Conservation (phyloP, 2,888 invertebrate species). For the Spicauda simplicius region DNA sequence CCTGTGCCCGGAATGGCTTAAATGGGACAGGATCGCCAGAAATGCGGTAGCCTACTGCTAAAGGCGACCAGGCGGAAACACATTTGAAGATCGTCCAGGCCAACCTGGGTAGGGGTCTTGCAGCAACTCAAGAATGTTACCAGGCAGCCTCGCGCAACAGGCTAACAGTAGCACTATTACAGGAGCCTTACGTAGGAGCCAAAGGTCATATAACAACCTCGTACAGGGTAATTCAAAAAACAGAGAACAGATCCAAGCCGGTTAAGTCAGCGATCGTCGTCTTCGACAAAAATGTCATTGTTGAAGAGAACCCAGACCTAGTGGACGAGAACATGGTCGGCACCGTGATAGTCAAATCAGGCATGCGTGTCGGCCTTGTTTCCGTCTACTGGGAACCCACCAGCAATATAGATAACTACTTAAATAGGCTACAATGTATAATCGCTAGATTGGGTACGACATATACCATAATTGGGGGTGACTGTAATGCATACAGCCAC, state of each 20-base stretch:
- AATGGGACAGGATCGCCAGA: neutral
- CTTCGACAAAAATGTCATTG: neutral
- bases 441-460: neutral
- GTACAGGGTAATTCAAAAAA: neutral
- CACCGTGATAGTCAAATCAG: neutral
- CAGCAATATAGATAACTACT: neutral
- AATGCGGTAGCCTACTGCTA: neutral
- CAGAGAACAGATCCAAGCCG: neutral
- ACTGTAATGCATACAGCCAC: neutral
- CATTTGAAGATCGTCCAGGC: neutral
- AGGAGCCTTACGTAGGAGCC: conserved; percentile 5
- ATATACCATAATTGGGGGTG: neutral
- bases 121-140: neutral
- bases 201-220: neutral
- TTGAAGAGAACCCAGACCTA: neutral
- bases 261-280: neutral
- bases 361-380: neutral
- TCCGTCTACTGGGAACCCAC: neutral
- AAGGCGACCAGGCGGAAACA: neutral
- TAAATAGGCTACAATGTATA: neutral
- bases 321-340: neutral
- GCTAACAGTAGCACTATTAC: neutral
- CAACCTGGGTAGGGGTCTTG: conserved; percentile 4
- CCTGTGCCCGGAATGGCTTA: neutral
- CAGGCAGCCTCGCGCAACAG: neutral